These are phyloP conservation scores for Polyploca ridens DNA, from an alignment of 2,888 invertebrate species.

Conservation along the genomic window DNA sequence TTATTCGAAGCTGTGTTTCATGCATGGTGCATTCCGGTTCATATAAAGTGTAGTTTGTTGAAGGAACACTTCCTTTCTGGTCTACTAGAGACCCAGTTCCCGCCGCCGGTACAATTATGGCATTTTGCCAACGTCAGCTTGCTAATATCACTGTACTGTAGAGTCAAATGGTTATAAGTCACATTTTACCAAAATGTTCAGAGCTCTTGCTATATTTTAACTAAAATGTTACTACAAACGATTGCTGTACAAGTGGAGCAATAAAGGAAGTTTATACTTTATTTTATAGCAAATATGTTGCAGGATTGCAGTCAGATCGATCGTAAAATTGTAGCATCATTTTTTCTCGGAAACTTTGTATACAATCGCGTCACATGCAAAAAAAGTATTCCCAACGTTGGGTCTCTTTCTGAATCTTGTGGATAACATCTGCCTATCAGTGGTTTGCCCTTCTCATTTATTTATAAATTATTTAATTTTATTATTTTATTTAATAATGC, in stretches of 20 bases:
- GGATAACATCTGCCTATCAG: background rate
- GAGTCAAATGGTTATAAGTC: slow-evolving; percentile 64
- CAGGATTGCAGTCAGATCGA: slow-evolving; percentile 29
- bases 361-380: background rate
- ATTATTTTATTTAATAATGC: too few relatives aligned
- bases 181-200: slow-evolving; percentile 67
- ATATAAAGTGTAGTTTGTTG: slow-evolving; percentile 68
- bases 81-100: slow-evolving; percentile 53
- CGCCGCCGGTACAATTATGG: slow-evolving; percentile 68
- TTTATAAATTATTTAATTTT: too few relatives aligned
- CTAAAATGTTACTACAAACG: slow-evolving; percentile 49
- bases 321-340: slow-evolving; percentile 18
- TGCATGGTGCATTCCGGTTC: slow-evolving; percentile 51
- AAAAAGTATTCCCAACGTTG: background rate
- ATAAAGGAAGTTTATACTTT: slow-evolving; percentile 52
- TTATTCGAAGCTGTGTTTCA: slow-evolving; percentile 41
- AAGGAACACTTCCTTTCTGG: slow-evolving; percentile 63
- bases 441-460: background rate
- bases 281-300: slow-evolving; percentile 55
- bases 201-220: slow-evolving; percentile 49
- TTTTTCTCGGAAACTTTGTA: slow-evolving; percentile 13
- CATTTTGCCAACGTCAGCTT: slow-evolving; percentile 67
- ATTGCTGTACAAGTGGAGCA: slow-evolving; percentile 50
- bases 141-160: slow-evolving; percentile 60
- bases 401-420: background rate